Evolutionary conservation across 2,888 invertebrate genomes (phyloP), one percentile per base, ranked within the genome.

Genomic region (Chromoteleia sp.): DNA sequence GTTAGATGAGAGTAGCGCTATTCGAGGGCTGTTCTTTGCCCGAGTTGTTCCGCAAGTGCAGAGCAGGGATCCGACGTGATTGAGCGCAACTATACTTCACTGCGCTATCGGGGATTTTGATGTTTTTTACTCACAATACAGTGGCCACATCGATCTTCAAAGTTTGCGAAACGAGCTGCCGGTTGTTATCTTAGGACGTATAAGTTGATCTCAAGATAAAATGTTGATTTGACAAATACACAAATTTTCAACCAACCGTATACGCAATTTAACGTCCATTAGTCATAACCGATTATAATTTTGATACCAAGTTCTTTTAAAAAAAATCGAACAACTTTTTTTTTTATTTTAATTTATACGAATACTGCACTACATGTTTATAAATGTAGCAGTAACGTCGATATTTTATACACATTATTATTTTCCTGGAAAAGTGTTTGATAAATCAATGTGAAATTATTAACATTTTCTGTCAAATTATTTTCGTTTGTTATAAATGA

Each of bases 131-230:
- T 45, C 45, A 14, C 82, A 78, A 78, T 73, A 63, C 75, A 78
- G 65, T 48, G 43, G 58, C 75, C 65, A 56, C 82, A 82, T 82
- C 78, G 75, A 75, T 82, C 82, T 78, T 78, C 10, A 70, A 79
- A 82, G 77, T 82, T 82, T 77, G 78, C 75, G 56, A 82, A 82
- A 82, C 82, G 82, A 82, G 77, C 73, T 81, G 77, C 68, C 68
- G 39, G 78, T 82, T 78, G 78, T 71, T 82, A 78, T 82, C 78
- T 78, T 41, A 36, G 41, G 43, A 61, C 61, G 50, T 43, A 74
- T 70, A 82, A 71, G 63, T 78, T 77, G 74, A 74, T 73, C 56
- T 29, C 15, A 56, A 54, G 56, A 43, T 52, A 63, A 67, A 81
- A 67, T 48, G 50, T 63, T 50, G 56, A 21, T 36, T 48, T 48